Conservation (phyloP, 2,797 vertebrate species). For the Huso huso region DNA sequence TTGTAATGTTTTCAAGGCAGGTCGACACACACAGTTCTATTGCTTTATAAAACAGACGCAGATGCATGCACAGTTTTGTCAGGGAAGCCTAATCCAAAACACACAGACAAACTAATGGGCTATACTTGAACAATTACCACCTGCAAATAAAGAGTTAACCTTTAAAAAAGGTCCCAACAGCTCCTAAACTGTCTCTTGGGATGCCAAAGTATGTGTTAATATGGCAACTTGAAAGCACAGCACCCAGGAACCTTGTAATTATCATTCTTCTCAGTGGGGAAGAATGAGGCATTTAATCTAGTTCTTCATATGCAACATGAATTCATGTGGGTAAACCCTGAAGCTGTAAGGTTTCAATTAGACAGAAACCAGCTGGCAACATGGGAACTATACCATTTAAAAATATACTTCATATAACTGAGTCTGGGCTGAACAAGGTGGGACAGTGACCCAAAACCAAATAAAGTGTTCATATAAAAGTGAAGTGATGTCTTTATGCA, state of each 20-base stretch:
- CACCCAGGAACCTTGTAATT: neutral
- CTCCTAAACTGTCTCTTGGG: neutral
- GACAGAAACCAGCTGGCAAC: neutral
- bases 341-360: conserved; percentile 4
- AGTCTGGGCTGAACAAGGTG: neutral
- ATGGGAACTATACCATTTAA: neutral
- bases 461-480: too few species aligned
- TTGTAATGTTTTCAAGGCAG: too few species aligned
- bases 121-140: too few species aligned
- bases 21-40: too few species aligned
- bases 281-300: neutral
- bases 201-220: neutral
- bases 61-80: too few species aligned
- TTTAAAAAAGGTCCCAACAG: neutral
- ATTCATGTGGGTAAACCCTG: neutral
- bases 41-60: too few species aligned
- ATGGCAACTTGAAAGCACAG: neutral
- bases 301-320: neutral
- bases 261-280: neutral
- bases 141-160: too few species aligned
- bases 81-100: too few species aligned
- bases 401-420: too few species aligned
- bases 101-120: too few species aligned
- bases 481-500: too few species aligned
- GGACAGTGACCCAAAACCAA: too few species aligned